phyloP scores from a whole-genome alignment of 2,888 invertebrate genomes.

The Steinernema scapterisci region DNA sequence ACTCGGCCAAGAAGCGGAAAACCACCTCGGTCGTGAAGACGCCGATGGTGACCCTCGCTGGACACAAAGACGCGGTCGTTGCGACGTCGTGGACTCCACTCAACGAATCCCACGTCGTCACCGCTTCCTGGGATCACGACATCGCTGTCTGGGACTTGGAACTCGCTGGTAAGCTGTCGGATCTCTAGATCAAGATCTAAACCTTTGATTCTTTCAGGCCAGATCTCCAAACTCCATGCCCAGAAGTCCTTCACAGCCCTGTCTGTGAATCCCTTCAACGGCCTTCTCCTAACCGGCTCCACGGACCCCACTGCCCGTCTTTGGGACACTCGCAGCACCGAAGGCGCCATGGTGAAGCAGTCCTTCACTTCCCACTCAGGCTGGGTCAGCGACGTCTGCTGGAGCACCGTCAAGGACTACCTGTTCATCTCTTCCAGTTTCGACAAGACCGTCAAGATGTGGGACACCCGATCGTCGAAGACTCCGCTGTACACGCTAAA shows the following conservation, averaged over 20 bases:
- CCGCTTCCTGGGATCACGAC: slow-evolving; percentile 93
- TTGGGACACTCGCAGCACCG: slow-evolving; percentile 84
- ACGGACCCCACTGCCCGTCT: slow-evolving; percentile 87
- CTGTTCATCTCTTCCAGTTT: slow-evolving; percentile 90
- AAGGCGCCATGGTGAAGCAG: slow-evolving; percentile 80
- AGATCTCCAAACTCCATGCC: slow-evolving; percentile 72
- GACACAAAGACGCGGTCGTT: slow-evolving; percentile 85
- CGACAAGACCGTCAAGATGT: slow-evolving; percentile 87
- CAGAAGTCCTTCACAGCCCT: slow-evolving; percentile 88
- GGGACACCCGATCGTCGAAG: slow-evolving; percentile 87
- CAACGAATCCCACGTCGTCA: slow-evolving; percentile 75
- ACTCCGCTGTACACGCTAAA: slow-evolving; percentile 88
- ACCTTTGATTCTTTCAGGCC: slow-evolving; percentile 35
- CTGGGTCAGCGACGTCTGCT: slow-evolving; percentile 88
- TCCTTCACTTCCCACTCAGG: slow-evolving; percentile 79
- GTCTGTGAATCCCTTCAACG: slow-evolving; percentile 80
- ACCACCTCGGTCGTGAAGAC: slow-evolving; percentile 38
- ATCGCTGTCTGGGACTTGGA: slow-evolving; percentile 87
- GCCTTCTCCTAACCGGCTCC: slow-evolving; percentile 80
- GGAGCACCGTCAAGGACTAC: slow-evolving; percentile 83
- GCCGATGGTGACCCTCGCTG: slow-evolving; percentile 84
- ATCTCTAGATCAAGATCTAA: background rate
- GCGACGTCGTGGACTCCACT: slow-evolving; percentile 82
- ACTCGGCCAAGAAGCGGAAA: slow-evolving; percentile 44
- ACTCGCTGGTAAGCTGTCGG: slow-evolving; percentile 47